Evolutionary conservation across 2,797 vertebrate genomes (phyloP).

Genomic region (Percopsis omiscomaycus): DNA sequence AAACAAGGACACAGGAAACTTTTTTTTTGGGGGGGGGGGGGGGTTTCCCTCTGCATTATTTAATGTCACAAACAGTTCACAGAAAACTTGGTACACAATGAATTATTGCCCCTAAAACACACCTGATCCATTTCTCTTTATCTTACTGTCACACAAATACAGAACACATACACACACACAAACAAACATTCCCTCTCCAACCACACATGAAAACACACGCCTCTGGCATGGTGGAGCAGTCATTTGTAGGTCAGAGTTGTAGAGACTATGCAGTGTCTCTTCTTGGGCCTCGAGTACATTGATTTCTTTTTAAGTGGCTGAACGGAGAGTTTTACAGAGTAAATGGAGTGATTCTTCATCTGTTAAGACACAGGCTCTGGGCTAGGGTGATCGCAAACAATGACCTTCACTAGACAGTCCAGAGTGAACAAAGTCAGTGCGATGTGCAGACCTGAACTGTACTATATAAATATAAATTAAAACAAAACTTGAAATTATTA

Average conservation of each 20-base stretch:
- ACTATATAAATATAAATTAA: constrained; percentile 5
- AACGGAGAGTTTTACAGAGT: constrained; percentile 63
- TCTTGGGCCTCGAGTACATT: constrained; percentile 62
- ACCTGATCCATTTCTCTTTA: constrained; percentile 17
- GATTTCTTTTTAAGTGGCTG: constrained; percentile 73
- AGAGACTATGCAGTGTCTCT: constrained; percentile 50
- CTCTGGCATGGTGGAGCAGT: constrained; percentile 45
- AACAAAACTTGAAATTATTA: too few relatives aligned
- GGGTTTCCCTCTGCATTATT: neutral
- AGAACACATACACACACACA: constrained; percentile 11
- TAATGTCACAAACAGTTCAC: constrained; percentile 6
- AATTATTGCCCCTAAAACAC: constrained; percentile 22
- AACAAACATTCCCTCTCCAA: constrained; percentile 5
- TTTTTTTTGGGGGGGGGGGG: neutral
- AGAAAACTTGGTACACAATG: constrained; percentile 6
- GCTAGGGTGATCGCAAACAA: constrained; percentile 77
- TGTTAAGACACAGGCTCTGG: constrained; percentile 75
- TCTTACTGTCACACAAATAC: constrained; percentile 28
- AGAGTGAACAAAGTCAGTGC: constrained; percentile 54
- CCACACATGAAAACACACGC: constrained; percentile 22
- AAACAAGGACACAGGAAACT: neutral
- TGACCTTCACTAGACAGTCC: constrained; percentile 81
- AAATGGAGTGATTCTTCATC: constrained; percentile 81
- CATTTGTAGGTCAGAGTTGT: constrained; percentile 64
- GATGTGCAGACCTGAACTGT: constrained; percentile 10